Evolutionary conservation across 2,113 vertebrate species (phyloP).

Genomic region (Solenodon paradoxus): DNA sequence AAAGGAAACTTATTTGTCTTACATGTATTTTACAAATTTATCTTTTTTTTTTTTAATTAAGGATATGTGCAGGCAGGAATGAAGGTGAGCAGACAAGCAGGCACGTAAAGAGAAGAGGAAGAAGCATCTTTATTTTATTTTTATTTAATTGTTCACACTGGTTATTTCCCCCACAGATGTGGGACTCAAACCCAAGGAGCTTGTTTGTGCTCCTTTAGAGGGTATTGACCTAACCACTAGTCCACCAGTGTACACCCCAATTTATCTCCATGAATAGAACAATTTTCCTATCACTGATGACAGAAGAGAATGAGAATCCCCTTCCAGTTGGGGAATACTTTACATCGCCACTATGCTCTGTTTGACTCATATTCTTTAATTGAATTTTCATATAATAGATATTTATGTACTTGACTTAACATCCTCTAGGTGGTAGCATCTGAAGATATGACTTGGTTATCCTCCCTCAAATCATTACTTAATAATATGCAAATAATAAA

Average conservation of each 20-base stretch:
- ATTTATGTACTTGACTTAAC: neutral
- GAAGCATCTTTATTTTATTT: too few species aligned
- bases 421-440: neutral
- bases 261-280: too few species aligned
- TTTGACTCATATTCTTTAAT: neutral
- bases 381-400: neutral
- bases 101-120: too few species aligned
- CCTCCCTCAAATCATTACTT: neutral
- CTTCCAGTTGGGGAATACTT: neutral
- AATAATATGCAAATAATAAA: neutral
- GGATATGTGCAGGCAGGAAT: too few species aligned
- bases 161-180: too few species aligned
- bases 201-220: too few species aligned
- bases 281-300: neutral
- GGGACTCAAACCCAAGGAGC: too few species aligned
- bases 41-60: too few species aligned
- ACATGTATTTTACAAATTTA: neutral
- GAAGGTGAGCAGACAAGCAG: too few species aligned
- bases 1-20: neutral
- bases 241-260: too few species aligned
- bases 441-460: neutral
- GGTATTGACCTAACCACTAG: too few species aligned
- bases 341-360: neutral
- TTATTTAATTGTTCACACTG: too few species aligned
- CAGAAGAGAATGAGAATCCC: neutral